phyloP scores from a whole-genome alignment of 2,113 vertebrate genomes.

The Etheostoma spectabile region DNA sequence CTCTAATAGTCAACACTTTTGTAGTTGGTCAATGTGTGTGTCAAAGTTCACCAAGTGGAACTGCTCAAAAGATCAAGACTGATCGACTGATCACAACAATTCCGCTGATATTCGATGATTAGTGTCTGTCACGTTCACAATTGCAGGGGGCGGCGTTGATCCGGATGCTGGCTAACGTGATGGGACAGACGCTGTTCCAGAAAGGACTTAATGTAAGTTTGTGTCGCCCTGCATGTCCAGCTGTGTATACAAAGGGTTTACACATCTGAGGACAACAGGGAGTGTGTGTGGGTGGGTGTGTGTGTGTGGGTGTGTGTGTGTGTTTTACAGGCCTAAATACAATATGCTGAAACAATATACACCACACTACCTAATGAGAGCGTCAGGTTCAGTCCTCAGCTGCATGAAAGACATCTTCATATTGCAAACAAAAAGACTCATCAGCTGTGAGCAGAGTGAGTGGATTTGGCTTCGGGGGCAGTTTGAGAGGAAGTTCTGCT shows the following conservation, averaged over 20 bases:
- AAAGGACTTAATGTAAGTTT: conserved; percentile 94
- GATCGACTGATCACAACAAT: not conserved
- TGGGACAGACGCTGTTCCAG: conserved; percentile 95
- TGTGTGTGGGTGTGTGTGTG: conserved; percentile 13
- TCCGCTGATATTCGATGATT: not conserved
- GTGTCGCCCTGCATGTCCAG: not conserved
- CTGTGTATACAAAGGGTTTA: conserved; percentile 23
- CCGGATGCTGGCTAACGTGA: conserved; percentile 98
- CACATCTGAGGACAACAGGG: conserved; percentile 21
- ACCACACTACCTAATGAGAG: not conserved
- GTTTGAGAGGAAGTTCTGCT: conserved; percentile 18
- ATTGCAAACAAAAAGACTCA: too few species aligned
- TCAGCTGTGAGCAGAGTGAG: conserved; percentile 13
- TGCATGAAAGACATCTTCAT: not conserved
- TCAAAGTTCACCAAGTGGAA: not conserved
- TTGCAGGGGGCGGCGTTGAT: conserved; percentile 95
- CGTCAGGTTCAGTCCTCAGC: not conserved
- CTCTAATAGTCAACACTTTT: not conserved
- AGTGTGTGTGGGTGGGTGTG: not conserved
- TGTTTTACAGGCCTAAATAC: not conserved
- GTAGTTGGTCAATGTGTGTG: not conserved
- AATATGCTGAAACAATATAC: not conserved
- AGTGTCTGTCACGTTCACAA: not conserved
- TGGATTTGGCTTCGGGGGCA: conserved; percentile 11
- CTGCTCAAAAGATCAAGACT: not conserved